phyloP scores from a whole-genome alignment of 1,140 invertebrate species.

The Akabosia matsudoensis region DNA sequence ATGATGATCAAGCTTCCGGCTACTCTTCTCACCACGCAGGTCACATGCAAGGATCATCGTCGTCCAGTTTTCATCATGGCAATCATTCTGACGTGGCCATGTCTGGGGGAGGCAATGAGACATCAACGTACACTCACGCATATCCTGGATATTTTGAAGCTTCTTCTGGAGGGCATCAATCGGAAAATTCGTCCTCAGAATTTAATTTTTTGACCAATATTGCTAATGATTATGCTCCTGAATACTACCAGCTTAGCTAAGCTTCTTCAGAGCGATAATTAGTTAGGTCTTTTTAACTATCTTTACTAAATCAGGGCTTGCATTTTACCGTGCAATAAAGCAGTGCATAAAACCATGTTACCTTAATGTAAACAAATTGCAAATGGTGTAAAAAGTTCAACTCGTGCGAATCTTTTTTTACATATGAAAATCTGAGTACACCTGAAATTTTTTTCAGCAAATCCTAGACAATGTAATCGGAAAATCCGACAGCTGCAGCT shows the following conservation, averaged over 20 bases:
- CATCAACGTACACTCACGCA: background rate
- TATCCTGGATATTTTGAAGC: constrained; percentile 11
- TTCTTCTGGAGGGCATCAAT: background rate
- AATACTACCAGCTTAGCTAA: constrained; percentile 80
- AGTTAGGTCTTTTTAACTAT: no score
- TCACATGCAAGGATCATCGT: background rate
- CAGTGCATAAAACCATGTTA: no score
- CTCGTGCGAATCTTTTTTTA: no score
- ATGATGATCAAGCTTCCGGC: background rate
- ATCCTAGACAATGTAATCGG: no score
- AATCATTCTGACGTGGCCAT: background rate
- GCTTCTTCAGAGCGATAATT: background rate
- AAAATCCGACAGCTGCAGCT: no score
- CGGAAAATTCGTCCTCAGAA: constrained; percentile 53
- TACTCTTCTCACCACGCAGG: background rate
- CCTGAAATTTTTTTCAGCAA: no score
- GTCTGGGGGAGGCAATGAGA: background rate
- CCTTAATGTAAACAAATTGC: no score
- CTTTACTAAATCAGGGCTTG: no score
- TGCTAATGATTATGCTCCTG: constrained; percentile 84
- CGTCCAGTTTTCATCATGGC: background rate
- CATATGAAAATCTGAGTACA: no score
- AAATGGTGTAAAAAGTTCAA: no score
- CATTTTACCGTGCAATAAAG: no score
- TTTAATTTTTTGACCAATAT: constrained; percentile 87